Evolutionary conservation across 30 jellyfish, hydroid and myxozoan species (phyloP).

Genomic region (Aurelia sp.): DNA sequence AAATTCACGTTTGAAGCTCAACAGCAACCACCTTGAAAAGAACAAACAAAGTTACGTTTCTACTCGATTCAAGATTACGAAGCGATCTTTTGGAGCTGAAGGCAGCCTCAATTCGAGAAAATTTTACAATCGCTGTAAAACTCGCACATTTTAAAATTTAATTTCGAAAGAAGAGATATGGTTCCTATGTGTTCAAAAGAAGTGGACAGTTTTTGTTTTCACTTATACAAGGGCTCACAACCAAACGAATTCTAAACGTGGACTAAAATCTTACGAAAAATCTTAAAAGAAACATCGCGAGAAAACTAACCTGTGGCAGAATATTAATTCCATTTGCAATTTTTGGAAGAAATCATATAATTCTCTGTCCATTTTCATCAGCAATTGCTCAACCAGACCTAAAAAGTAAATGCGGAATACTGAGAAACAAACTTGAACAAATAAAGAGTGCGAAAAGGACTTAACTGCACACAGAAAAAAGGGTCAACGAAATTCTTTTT

Average conservation of each 20-base stretch:
- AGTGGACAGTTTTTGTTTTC: neutral
- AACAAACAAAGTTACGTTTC: neutral
- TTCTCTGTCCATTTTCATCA: slow-evolving; percentile 93
- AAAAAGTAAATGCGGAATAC: neutral
- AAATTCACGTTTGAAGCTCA: slow-evolving; percentile 88
- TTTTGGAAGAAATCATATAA: slow-evolving; percentile 66
- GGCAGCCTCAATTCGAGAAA: no score
- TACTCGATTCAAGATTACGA: no score
- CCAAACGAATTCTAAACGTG: no score
- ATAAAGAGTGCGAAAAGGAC: no score
- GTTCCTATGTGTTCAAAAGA: neutral
- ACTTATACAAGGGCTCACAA: neutral
- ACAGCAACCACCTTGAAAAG: slow-evolving; percentile 75
- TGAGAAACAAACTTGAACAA: neutral
- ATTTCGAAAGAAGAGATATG: no score
- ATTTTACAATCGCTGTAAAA: no score
- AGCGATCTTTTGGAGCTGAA: no score
- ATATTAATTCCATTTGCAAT: slow-evolving; percentile 77
- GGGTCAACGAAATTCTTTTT: no score
- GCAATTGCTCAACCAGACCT: slow-evolving; percentile 83
- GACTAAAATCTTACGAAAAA: neutral
- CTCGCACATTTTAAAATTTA: no score
- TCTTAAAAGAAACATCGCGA: neutral
- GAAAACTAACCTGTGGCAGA: slow-evolving; percentile 79
- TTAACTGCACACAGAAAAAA: no score